Percentiles rank a stretch among this genome's conserved stretches.
Conservation (phyloP, 2,797 vertebrate genomes). For the Mormyrops boulengeri region DNA sequence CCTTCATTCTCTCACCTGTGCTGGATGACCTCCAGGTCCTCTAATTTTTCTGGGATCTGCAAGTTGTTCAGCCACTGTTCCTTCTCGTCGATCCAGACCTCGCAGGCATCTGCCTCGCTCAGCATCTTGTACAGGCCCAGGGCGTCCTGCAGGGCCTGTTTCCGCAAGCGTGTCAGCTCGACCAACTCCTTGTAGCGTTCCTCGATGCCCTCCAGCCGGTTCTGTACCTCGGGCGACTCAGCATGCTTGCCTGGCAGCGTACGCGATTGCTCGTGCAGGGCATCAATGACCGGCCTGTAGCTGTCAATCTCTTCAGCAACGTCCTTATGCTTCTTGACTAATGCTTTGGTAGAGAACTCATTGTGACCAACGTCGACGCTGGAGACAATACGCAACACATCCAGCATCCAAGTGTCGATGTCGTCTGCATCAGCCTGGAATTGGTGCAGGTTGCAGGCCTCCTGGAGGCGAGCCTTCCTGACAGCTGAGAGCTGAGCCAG, state of each 20-base stretch:
- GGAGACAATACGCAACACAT: constrained; percentile 89
- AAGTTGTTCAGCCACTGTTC: constrained; percentile 92
- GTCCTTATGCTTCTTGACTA: constrained; percentile 97
- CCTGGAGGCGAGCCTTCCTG: constrained; percentile 80
- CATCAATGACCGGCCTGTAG: constrained; percentile 82
- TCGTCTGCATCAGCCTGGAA: constrained; percentile 93
- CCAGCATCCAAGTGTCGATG: constrained; percentile 92
- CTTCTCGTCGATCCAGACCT: constrained; percentile 94
- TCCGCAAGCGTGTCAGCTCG: constrained; percentile 83
- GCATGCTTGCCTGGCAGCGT: constrained; percentile 70
- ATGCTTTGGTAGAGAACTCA: constrained; percentile 90
- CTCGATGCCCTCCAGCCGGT: constrained; percentile 81
- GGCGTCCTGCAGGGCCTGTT: constrained; percentile 92
- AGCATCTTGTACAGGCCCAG: constrained; percentile 90
- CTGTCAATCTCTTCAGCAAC: constrained; percentile 85
- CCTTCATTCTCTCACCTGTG: constrained; percentile 64
- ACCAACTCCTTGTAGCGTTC: constrained; percentile 89
- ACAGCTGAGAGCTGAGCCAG: constrained; percentile 82
- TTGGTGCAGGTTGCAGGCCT: constrained; percentile 87
- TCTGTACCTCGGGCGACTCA: constrained; percentile 56
- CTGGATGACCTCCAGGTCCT: constrained; percentile 81
- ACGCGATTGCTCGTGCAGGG: constrained; percentile 80
- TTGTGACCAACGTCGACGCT: constrained; percentile 90
- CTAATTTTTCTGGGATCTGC: constrained; percentile 80
- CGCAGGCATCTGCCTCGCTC: constrained; percentile 86